These are phyloP conservation scores for Chrysemys picta DNA, from an alignment of 2,113 vertebrate genomes.

Conservation along the genomic window DNA sequence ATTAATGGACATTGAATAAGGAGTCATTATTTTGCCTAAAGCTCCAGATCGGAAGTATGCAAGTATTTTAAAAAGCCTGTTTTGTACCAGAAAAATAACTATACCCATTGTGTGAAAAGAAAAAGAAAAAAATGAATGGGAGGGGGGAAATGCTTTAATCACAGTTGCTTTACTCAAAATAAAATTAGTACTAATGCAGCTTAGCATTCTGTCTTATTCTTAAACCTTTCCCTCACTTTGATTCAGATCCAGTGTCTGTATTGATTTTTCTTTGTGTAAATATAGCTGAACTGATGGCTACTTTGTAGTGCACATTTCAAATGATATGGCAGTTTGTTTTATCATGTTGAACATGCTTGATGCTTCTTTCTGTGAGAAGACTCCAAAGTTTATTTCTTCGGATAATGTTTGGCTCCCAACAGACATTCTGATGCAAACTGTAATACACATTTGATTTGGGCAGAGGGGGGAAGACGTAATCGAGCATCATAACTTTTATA, in stretches of 20 bases:
- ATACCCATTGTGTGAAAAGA: not conserved
- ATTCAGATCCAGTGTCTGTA: conserved; percentile 30
- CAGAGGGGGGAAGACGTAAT: not conserved
- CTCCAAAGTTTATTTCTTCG: not conserved
- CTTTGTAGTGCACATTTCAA: not conserved
- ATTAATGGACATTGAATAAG: not conserved
- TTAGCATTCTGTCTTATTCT: conserved; percentile 6
- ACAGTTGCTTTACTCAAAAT: conserved; percentile 8
- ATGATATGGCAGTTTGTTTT: not conserved
- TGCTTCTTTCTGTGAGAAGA: not conserved
- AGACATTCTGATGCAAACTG: not conserved
- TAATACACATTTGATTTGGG: not conserved
- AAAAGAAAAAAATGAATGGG: not conserved
- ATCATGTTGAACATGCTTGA: not conserved
- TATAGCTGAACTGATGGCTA: not conserved
- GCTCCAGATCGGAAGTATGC: not conserved
- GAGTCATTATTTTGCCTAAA: not conserved
- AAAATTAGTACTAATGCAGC: not conserved
- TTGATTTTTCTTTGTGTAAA: conserved; percentile 26
- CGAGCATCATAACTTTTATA: not conserved
- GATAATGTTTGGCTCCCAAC: not conserved
- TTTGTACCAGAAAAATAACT: not conserved
- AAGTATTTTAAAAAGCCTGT: not conserved
- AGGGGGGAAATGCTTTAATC: not conserved
- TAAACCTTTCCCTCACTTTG: not conserved